Evolutionary conservation across 2,888 invertebrate species (phyloP).

Genomic region (Phania funesta): DNA sequence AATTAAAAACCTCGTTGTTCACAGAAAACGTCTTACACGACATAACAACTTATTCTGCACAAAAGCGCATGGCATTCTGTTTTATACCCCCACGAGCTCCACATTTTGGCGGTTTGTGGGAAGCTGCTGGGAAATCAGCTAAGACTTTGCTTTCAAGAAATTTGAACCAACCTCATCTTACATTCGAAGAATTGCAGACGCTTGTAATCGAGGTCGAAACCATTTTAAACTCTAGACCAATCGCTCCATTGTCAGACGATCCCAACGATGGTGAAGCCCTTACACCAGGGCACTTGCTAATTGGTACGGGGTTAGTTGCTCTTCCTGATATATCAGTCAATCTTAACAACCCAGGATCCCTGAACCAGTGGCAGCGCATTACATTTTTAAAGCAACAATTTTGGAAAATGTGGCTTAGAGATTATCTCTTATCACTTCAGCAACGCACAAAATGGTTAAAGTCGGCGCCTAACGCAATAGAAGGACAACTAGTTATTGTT

Average conservation of each 20-base stretch:
- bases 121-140: conserved; percentile 60
- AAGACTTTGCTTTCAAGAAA: conserved; percentile 37
- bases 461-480: too few species aligned
- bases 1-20: background rate
- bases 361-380: too few species aligned
- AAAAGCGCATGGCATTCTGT: conserved; percentile 41
- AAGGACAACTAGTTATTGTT: background rate
- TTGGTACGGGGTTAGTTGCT: too few species aligned
- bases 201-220: background rate
- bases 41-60: too few species aligned
- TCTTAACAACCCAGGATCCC: too few species aligned
- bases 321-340: too few species aligned
- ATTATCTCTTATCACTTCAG: too few species aligned
- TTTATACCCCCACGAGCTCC: conserved; percentile 62
- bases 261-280: background rate
- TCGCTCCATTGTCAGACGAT: too few species aligned
- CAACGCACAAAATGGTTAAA: too few species aligned
- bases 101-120: conserved; percentile 67
- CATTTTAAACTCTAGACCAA: background rate
- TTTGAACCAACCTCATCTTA: too few species aligned
- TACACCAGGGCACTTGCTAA: background rate
- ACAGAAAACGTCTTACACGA: background rate
- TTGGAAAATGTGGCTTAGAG: too few species aligned
- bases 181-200: background rate
- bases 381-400: too few species aligned